A percentile compares a stretch with the other conserved stretches of the same genome.
phyloP scores from a whole-genome alignment of 2,797 vertebrate genomes.

The Antennarius maculatus region DNA sequence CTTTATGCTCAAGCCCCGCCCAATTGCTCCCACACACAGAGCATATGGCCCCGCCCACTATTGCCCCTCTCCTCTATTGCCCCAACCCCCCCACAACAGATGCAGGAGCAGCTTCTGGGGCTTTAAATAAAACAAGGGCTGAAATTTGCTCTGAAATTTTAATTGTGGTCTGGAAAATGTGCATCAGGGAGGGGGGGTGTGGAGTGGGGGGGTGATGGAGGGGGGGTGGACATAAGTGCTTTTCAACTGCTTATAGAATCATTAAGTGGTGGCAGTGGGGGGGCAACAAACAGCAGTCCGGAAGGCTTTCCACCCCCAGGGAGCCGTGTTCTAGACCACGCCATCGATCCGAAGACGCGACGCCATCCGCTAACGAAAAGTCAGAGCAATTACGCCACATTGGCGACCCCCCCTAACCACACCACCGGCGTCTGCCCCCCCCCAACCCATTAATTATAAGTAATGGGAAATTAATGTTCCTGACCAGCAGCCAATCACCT shows the following conservation, averaged over 20 bases:
- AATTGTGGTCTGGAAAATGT: constrained; percentile 76
- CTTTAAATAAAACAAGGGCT: constrained; percentile 79
- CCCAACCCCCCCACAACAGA: neutral
- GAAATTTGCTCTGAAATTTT: constrained; percentile 81
- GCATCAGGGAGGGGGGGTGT: constrained; percentile 71
- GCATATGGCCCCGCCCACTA: constrained; percentile 44
- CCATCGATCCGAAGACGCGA: constrained; percentile 47
- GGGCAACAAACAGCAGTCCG: constrained; percentile 35
- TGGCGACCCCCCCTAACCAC: constrained; percentile 40
- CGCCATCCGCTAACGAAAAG: constrained; percentile 52
- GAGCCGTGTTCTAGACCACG: constrained; percentile 25
- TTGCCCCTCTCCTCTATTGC: constrained; percentile 57
- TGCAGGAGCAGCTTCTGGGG: constrained; percentile 54
- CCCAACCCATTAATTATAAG: constrained; percentile 52
- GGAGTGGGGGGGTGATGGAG: constrained; percentile 30
- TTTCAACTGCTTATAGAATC: constrained; percentile 61
- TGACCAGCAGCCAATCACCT: constrained; percentile 25
- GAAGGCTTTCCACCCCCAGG: constrained; percentile 47
- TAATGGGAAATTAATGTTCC: constrained; percentile 40
- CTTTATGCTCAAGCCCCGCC: neutral
- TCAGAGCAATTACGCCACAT: constrained; percentile 66
- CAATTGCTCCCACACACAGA: neutral
- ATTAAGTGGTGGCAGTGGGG: constrained; percentile 47
- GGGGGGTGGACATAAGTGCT: constrained; percentile 72
- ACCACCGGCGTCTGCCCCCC: constrained; percentile 22